Conservation (phyloP, 2,113 vertebrate genomes). For the Mystacornis crossleyi region DNA sequence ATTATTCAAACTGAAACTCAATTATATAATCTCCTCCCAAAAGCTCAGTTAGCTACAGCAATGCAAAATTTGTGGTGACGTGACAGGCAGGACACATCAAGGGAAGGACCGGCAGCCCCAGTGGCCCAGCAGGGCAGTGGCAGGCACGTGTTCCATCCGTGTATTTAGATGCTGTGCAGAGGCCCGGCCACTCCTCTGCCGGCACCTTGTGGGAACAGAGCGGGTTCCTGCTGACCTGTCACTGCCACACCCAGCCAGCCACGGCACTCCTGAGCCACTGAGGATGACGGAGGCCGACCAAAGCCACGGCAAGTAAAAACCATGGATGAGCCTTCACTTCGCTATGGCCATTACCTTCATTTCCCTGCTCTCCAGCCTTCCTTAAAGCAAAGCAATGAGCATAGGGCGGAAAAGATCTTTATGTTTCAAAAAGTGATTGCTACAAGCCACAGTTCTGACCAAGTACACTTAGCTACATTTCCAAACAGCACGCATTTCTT, state of each 20-base stretch:
- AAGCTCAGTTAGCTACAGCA: neutral
- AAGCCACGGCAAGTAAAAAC: neutral
- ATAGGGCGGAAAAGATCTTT: neutral
- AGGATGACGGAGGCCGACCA: accelerated
- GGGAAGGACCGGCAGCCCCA: neutral
- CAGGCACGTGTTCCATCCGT: accelerated
- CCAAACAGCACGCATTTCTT: neutral
- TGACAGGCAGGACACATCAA: neutral
- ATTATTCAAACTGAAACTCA: constrained; percentile 9
- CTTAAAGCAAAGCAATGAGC: neutral
- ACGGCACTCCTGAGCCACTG: accelerated
- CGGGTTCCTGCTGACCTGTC: accelerated
- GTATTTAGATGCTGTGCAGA: neutral
- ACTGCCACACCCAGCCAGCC: neutral
- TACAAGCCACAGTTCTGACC: neutral
- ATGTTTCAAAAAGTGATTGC: neutral
- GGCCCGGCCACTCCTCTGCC: accelerated
- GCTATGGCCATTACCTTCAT: neutral
- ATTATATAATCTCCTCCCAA: neutral
- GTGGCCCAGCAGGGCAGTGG: accelerated
- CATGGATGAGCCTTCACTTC: accelerated
- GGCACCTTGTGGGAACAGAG: neutral
- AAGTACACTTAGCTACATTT: neutral
- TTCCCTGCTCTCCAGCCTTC: neutral
- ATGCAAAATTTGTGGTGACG: accelerated